These are phyloP conservation scores for Pemphigus obesinymphae DNA, from an alignment of 1,140 invertebrate genomes.

Conservation along the genomic window DNA sequence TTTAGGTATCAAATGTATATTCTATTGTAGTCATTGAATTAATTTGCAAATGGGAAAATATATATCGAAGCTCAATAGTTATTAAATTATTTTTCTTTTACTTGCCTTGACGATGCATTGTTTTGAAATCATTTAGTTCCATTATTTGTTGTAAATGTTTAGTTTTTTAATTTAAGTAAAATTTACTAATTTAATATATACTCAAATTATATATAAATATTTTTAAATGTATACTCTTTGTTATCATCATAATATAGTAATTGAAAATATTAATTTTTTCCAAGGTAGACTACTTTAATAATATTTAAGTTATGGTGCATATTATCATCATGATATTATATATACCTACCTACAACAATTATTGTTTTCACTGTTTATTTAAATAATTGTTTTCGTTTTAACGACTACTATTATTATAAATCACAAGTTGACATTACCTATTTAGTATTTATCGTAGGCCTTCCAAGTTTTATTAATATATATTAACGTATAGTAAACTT, in stretches of 20 bases:
- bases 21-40: slow-evolving; percentile 31
- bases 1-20: slow-evolving; percentile 22
- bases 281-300: neutral
- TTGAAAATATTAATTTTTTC: neutral
- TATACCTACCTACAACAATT: neutral
- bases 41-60: neutral
- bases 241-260: neutral
- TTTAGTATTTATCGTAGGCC: slow-evolving; percentile 6
- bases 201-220: slow-evolving; percentile 13
- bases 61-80: slow-evolving; percentile 34
- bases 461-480: neutral
- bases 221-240: slow-evolving; percentile 25
- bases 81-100: slow-evolving; percentile 18
- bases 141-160: slow-evolving; percentile 39
- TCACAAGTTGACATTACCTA: neutral
- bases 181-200: slow-evolving; percentile 27
- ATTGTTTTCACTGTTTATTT: neutral
- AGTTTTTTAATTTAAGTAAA: slow-evolving; percentile 34
- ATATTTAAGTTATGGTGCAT: neutral
- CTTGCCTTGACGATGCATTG: slow-evolving; percentile 13
- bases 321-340: neutral
- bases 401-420: neutral
- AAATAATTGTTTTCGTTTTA: neutral
- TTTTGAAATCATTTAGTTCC: slow-evolving; percentile 26
- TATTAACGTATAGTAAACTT: neutral